Conservation (phyloP, 1,140 invertebrate genomes). For the Nasonia giraulti region DNA sequence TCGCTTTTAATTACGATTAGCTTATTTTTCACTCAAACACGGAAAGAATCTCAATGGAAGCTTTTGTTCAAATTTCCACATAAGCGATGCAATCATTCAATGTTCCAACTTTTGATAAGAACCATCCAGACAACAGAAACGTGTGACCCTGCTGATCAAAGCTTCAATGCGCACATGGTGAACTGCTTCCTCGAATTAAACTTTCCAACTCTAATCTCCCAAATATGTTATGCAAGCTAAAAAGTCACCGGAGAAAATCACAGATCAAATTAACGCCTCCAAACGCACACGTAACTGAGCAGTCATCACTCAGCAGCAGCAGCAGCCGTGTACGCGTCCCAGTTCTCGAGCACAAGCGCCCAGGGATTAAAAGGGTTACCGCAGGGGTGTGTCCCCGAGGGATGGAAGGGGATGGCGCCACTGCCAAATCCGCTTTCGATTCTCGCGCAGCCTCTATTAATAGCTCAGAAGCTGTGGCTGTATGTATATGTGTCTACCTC, state of each 20-base stretch:
- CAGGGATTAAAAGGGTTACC: conserved; percentile 64
- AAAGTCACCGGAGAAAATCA: not conserved
- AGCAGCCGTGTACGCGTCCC: not conserved
- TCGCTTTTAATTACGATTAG: too few species aligned
- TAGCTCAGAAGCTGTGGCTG: conserved; percentile 55
- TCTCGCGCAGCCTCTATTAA: conserved; percentile 62
- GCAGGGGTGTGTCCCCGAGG: conserved; percentile 54
- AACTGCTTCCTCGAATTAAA: too few species aligned
- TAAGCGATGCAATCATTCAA: too few species aligned
- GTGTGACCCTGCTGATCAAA: too few species aligned
- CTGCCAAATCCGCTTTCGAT: conserved; percentile 61
- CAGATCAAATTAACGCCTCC: not conserved
- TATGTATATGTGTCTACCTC: conserved; percentile 42
- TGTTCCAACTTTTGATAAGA: too few species aligned
- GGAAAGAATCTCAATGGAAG: too few species aligned
- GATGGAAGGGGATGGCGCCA: conserved; percentile 42
- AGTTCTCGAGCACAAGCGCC: not conserved
- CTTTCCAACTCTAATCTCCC: too few species aligned
- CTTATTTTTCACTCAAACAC: too few species aligned
- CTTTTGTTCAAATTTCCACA: too few species aligned
- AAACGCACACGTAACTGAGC: not conserved
- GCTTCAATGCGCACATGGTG: too few species aligned
- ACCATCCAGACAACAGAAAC: too few species aligned
- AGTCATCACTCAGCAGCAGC: not conserved
- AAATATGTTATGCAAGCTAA: too few species aligned